Conservation (phyloP, 2,113 vertebrate genomes). For the Chamaetylas fuelleborni region DNA sequence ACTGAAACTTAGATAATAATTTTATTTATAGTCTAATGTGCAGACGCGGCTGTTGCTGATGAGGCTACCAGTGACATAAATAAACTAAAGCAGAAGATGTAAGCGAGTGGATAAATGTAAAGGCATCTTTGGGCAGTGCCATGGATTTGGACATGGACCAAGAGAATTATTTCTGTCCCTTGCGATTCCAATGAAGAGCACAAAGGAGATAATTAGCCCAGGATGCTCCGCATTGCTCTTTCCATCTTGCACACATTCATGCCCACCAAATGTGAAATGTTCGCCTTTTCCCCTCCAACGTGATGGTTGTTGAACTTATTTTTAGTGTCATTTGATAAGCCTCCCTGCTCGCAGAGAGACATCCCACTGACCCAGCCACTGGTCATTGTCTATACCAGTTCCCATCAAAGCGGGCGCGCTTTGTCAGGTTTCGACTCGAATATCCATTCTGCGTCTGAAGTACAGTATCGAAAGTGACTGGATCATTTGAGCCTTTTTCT, state of each 20-base stretch:
- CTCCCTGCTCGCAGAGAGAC: constrained; percentile 88
- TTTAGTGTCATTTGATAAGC: constrained; percentile 99
- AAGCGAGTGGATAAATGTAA: constrained; percentile 70
- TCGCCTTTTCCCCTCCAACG: constrained; percentile 81
- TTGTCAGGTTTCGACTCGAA: constrained; percentile 99
- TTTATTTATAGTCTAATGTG: constrained; percentile 69
- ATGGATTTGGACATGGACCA: constrained; percentile 69
- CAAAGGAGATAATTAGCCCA: constrained; percentile 85
- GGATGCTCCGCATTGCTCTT: constrained; percentile 70
- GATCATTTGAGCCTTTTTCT: constrained; percentile 96
- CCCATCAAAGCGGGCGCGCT: constrained; percentile 92
- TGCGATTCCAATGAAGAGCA: constrained; percentile 73
- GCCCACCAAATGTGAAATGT: constrained; percentile 82
- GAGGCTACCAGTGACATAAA: constrained; percentile 75
- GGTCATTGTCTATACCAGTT: constrained; percentile 99
- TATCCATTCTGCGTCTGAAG: constrained; percentile 96
- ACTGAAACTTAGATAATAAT: constrained; percentile 46
- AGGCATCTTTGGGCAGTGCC: constrained; percentile 69
- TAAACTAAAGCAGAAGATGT: constrained; percentile 74
- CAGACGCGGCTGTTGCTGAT: constrained; percentile 60
- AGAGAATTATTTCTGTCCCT: constrained; percentile 73
- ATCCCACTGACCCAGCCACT: constrained; percentile 99
- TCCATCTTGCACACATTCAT: constrained; percentile 75
- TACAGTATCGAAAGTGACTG: constrained; percentile 98
- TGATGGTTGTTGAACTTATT: constrained; percentile 99